Conservation (phyloP, 1,140 invertebrate genomes). For the Halesus radiatus region DNA sequence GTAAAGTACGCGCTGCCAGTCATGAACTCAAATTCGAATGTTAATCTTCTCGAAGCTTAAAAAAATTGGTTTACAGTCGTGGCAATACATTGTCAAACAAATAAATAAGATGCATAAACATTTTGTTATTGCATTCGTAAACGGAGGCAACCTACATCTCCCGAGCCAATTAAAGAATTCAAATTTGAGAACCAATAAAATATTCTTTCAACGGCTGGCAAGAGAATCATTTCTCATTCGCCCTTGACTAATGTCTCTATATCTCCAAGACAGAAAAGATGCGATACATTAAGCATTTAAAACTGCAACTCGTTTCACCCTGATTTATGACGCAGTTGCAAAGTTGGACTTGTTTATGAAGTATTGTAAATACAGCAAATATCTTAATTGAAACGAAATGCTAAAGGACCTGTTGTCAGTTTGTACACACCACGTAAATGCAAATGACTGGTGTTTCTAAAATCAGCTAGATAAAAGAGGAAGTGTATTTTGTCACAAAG, state of each 20-base stretch:
- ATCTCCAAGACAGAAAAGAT: not conserved
- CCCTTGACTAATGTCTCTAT: slow-evolving; percentile 57
- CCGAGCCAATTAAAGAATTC: slow-evolving; percentile 57
- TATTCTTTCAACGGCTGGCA: slow-evolving; percentile 42
- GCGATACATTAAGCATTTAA: slow-evolving; percentile 35
- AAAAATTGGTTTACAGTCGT: too few species aligned
- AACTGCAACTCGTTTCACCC: slow-evolving; percentile 16
- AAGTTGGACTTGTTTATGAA: slow-evolving; percentile 54
- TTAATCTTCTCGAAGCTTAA: too few species aligned
- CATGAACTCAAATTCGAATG: too few species aligned
- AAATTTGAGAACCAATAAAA: slow-evolving; percentile 58
- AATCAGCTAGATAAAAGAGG: too few species aligned
- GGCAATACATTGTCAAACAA: too few species aligned
- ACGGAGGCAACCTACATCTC: not conserved
- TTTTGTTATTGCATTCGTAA: too few species aligned
- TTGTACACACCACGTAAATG: too few species aligned
- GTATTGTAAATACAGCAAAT: slow-evolving; percentile 48
- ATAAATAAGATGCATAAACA: too few species aligned
- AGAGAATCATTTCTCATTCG: slow-evolving; percentile 45
- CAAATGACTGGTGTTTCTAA: too few species aligned
- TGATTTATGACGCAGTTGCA: not conserved
- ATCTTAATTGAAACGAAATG: slow-evolving; percentile 54
- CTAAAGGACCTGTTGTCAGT: not conserved
- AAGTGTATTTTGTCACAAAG: too few species aligned
- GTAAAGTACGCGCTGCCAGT: too few species aligned